A percentile compares a stretch with the other conserved stretches of the same genome.
Evolutionary conservation across 1,140 invertebrate genomes (phyloP).

Genomic region (Euura lappo): DNA sequence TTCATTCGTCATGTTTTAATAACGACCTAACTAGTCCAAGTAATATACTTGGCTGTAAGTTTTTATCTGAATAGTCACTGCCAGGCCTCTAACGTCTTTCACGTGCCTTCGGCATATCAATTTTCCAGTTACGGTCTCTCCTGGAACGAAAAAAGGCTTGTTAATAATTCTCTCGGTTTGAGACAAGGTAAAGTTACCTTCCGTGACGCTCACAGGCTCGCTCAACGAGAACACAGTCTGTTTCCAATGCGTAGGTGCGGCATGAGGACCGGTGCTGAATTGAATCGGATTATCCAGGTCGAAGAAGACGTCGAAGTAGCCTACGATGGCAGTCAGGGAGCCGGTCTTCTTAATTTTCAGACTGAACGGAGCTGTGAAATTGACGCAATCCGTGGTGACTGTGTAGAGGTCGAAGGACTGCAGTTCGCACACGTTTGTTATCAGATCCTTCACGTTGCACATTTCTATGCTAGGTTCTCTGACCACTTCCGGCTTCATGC

Average conservation of each 20-base stretch:
- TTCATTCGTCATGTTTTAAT: too few relatives aligned
- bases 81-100: constrained; percentile 66
- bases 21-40: constrained; percentile 42
- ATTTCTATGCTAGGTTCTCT: constrained; percentile 89
- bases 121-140: constrained; percentile 67
- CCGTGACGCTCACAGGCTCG: constrained; percentile 72
- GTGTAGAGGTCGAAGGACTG: constrained; percentile 81
- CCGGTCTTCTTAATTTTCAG: constrained; percentile 75
- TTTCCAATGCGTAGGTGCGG: constrained; percentile 93
- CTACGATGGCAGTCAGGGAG: constrained; percentile 85
- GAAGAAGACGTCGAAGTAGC: constrained; percentile 93
- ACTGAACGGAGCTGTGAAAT: constrained; percentile 81
- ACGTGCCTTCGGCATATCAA: constrained; percentile 68
- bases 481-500: constrained; percentile 88
- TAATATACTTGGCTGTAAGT: constrained; percentile 52
- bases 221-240: constrained; percentile 94
- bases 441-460: constrained; percentile 76
- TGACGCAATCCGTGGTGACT: constrained; percentile 80
- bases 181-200: constrained; percentile 62
- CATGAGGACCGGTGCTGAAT: constrained; percentile 77
- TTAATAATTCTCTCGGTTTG: not conserved
- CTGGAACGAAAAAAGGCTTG: constrained; percentile 50
- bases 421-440: constrained; percentile 74
- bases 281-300: constrained; percentile 72
- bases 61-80: constrained; percentile 60